Evolutionary conservation across 2,888 invertebrate species (phyloP).

Genomic region (Caenorhabditis doughertyi): DNA sequence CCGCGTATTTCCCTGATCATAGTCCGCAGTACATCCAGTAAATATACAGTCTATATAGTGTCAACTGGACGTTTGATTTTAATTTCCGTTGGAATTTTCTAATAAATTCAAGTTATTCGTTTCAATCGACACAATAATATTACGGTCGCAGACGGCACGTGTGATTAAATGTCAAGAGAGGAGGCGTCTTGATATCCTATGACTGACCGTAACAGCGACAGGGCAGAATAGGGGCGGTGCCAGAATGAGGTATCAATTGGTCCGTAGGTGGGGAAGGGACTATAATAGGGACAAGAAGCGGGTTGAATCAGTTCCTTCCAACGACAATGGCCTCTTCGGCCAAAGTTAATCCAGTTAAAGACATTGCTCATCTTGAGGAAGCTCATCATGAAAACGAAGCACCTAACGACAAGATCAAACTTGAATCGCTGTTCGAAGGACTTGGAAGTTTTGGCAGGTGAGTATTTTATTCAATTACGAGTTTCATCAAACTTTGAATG

Average conservation of each 20-base stretch:
- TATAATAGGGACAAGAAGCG: constrained; percentile 35
- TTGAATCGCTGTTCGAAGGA: constrained; percentile 58
- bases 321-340: constrained; percentile 56
- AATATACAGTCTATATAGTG: neutral
- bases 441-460: constrained; percentile 64
- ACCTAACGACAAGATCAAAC: constrained; percentile 47
- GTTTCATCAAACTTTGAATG: neutral
- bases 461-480: no score
- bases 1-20: constrained; percentile 37
- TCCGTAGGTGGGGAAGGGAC: constrained; percentile 22
- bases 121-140: constrained; percentile 19
- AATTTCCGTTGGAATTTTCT: constrained; percentile 49
- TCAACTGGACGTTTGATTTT: constrained; percentile 28
- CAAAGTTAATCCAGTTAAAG: constrained; percentile 54
- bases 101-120: constrained; percentile 40
- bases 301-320: constrained; percentile 12
- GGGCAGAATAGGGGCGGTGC: constrained; percentile 26
- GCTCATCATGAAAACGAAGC: constrained; percentile 19
- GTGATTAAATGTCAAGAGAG: constrained; percentile 25
- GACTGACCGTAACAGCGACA: constrained; percentile 25
- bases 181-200: constrained; percentile 53
- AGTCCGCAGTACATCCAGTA: constrained; percentile 16
- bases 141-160: constrained; percentile 46
- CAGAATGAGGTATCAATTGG: constrained; percentile 18
- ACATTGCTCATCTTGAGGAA: constrained; percentile 52